phyloP scores from a whole-genome alignment of 2,888 invertebrate genomes.

The Acronicta alni region DNA sequence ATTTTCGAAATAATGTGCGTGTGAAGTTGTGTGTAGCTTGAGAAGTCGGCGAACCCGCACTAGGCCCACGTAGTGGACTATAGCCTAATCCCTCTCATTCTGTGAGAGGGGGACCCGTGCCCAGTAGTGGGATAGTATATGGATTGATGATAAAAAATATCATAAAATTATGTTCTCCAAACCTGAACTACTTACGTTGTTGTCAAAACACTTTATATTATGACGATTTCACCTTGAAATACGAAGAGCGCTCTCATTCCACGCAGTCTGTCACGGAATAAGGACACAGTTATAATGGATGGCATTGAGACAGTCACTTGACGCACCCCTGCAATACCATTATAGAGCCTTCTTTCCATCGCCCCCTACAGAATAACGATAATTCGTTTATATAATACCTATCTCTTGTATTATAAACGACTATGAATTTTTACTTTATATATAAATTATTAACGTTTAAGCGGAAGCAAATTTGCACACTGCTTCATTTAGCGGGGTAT shows the following conservation, averaged over 20 bases:
- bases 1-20: too few relatives aligned
- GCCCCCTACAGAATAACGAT: slow-evolving; percentile 64
- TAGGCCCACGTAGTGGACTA: too few relatives aligned
- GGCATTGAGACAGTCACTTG: slow-evolving; percentile 80
- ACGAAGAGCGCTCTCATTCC: slow-evolving; percentile 4
- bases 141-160: too few relatives aligned
- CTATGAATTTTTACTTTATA: slow-evolving; percentile 58
- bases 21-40: too few relatives aligned
- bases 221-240: slow-evolving; percentile 11
- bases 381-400: slow-evolving; percentile 69
- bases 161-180: not conserved
- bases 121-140: too few relatives aligned
- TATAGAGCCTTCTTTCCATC: slow-evolving; percentile 74
- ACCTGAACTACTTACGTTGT: not conserved
- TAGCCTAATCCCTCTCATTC: too few relatives aligned
- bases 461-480: slow-evolving; percentile 48
- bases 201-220: slow-evolving; percentile 2
- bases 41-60: too few relatives aligned
- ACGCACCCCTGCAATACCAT: slow-evolving; percentile 87
- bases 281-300: slow-evolving; percentile 79
- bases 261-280: slow-evolving; percentile 68
- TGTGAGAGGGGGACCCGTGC: too few relatives aligned
- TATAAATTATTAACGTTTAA: slow-evolving; percentile 50
- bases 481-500: slow-evolving; percentile 38
- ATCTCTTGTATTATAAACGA: slow-evolving; percentile 60